phyloP scores from a whole-genome alignment of 2,113 vertebrate genomes.

The Pycnonotus jocosus region DNA sequence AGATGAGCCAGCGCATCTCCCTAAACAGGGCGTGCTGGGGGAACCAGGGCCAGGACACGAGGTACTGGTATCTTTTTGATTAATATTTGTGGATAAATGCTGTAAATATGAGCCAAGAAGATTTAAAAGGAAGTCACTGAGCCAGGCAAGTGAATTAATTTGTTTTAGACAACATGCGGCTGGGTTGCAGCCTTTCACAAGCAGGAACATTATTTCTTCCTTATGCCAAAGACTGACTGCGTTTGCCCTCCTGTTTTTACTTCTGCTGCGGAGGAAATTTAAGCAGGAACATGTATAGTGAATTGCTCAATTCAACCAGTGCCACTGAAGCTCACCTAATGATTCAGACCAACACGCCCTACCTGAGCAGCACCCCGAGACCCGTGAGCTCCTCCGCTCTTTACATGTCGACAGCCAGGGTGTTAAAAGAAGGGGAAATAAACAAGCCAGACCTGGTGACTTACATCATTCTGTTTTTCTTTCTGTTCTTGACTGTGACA shows the following conservation, averaged over 20 bases:
- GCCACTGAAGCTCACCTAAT: conserved; percentile 81
- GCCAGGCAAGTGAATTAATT: neutral
- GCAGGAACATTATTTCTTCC: neutral
- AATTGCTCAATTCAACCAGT: conserved; percentile 88
- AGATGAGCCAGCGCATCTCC: neutral
- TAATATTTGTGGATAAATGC: neutral
- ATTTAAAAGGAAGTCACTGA: neutral
- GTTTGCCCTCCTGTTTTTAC: neutral
- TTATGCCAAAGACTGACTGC: neutral
- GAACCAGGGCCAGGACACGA: neutral
- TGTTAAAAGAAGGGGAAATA: conserved; percentile 85
- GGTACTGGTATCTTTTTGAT: conserved; percentile 1
- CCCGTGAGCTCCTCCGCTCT: conserved; percentile 87
- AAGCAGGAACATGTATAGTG: conserved; percentile 76
- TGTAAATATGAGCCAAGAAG: neutral
- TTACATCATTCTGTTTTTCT: conserved; percentile 91
- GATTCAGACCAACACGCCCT: conserved; percentile 80
- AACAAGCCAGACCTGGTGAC: conserved; percentile 92
- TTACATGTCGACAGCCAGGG: conserved; percentile 85
- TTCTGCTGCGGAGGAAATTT: neutral
- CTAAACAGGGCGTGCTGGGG: neutral
- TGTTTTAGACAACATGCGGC: conserved; percentile 23
- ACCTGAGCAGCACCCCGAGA: conserved; percentile 84
- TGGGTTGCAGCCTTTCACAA: neutral
- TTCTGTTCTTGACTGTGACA: conserved; percentile 89